These are phyloP conservation scores for Andrena fulva DNA, from an alignment of 2,888 invertebrate genomes.

Conservation along the genomic window DNA sequence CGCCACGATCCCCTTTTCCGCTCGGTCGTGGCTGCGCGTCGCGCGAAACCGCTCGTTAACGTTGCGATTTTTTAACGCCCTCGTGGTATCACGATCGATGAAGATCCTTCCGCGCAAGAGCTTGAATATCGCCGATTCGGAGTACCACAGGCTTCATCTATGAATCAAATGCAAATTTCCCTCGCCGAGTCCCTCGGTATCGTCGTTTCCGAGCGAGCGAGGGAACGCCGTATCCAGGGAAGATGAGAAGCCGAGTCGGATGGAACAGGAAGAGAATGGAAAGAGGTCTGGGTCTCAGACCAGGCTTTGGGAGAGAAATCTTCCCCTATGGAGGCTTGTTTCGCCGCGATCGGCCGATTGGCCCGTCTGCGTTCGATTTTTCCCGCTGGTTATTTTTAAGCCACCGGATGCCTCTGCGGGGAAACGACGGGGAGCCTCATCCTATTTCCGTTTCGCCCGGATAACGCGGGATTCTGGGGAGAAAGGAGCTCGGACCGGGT, in stretches of 20 bases:
- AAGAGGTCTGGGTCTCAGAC: background rate
- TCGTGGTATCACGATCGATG: background rate
- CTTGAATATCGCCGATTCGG: too few relatives aligned
- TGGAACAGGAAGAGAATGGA: slow-evolving; percentile 38
- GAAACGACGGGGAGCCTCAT: slow-evolving; percentile 15
- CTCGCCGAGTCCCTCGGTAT: too few relatives aligned
- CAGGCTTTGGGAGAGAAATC: slow-evolving; percentile 34
- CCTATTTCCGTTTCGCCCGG: slow-evolving; percentile 46
- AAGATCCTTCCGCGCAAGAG: background rate
- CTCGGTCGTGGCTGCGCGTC: slow-evolving; percentile 19
- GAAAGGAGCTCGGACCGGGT: background rate
- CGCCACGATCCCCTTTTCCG: slow-evolving; percentile 18
- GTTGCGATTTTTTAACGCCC: background rate
- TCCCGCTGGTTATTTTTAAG: slow-evolving; percentile 47
- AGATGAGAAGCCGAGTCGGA: slow-evolving; percentile 6
- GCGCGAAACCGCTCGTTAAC: slow-evolving; percentile 1
- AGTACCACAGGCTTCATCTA: too few relatives aligned
- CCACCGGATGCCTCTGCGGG: background rate
- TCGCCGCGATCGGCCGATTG: slow-evolving; percentile 30
- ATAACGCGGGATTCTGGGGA: slow-evolving; percentile 27
- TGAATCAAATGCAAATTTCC: too few relatives aligned
- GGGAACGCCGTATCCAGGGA: slow-evolving; percentile 3
- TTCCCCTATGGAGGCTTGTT: slow-evolving; percentile 3
- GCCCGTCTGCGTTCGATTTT: slow-evolving; percentile 32
- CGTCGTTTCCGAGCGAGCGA: background rate